Conservation (phyloP, 2,797 vertebrate genomes). For the Lacerta viridis region DNA sequence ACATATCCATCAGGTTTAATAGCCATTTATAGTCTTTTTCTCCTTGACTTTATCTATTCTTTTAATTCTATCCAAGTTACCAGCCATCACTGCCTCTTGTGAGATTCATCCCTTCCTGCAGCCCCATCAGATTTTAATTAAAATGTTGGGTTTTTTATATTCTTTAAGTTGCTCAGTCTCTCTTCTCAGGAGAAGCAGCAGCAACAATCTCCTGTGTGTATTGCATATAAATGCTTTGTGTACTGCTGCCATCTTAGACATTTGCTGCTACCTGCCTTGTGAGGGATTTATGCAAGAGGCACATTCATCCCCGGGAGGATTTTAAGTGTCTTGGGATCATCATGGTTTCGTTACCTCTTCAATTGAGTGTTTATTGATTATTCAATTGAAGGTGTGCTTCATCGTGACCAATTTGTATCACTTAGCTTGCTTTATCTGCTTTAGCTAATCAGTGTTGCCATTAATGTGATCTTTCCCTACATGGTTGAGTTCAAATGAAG, state of each 20-base stretch:
- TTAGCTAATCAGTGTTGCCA: conserved; percentile 35
- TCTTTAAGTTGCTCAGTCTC: background rate
- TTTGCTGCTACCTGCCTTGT: background rate
- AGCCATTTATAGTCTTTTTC: no score
- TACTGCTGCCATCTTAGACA: background rate
- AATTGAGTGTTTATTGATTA: conserved; percentile 39
- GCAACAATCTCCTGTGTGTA: background rate
- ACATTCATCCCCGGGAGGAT: background rate
- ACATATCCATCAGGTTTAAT: no score
- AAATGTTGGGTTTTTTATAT: no score
- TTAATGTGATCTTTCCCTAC: conserved; percentile 23
- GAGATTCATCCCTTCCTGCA: no score
- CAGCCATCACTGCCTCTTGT: no score
- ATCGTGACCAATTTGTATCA: conserved; percentile 34
- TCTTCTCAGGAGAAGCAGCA: background rate
- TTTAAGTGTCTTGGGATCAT: conserved; percentile 11
- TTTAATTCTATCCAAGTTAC: no score
- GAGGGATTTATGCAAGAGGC: background rate
- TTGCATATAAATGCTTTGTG: background rate
- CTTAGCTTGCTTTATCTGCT: conserved; percentile 34
- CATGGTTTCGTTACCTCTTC: conserved; percentile 25
- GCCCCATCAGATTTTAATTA: conserved; percentile 14
- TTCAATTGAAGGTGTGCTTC: conserved; percentile 35
- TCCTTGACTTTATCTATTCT: no score
- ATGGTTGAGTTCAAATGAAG: background rate